These are phyloP conservation scores for Anthonomus grandis DNA, from an alignment of 1,140 invertebrate genomes.

Conservation along the genomic window DNA sequence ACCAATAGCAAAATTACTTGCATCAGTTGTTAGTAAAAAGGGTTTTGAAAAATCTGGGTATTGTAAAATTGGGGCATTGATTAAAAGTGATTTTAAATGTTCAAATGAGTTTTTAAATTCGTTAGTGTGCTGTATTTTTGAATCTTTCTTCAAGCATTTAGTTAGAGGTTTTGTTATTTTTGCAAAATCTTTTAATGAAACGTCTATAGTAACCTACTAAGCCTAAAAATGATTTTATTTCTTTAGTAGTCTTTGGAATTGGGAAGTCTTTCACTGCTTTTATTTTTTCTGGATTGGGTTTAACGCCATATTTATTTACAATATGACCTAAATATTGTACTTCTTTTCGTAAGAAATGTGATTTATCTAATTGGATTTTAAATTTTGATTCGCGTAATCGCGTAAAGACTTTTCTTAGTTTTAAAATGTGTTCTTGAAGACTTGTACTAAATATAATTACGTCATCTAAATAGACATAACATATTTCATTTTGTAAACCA, in stretches of 20 bases:
- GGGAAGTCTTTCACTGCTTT: conserved; percentile 6
- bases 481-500: conserved; percentile 35
- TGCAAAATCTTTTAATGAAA: conserved; percentile 33
- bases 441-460: conserved; percentile 25
- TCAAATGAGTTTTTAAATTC: conserved; percentile 4
- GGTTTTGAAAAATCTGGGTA: conserved; percentile 39
- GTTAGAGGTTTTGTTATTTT: conserved; percentile 36
- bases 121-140: too few relatives aligned
- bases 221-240: conserved; percentile 22
- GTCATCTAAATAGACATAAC: conserved; percentile 29
- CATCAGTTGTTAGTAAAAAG: conserved; percentile 44
- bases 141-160: too few relatives aligned
- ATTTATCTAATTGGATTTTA: conserved; percentile 21
- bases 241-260: conserved; percentile 22
- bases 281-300: conserved; percentile 34
- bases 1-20: too few relatives aligned
- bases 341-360: conserved; percentile 20
- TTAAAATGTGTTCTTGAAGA: conserved; percentile 22
- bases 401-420: conserved; percentile 13
- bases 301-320: conserved; percentile 28
- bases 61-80: too few relatives aligned
- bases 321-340: conserved; percentile 33
- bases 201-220: conserved; percentile 12
- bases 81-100: conserved; percentile 16
- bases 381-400: conserved; percentile 18